These are phyloP conservation scores for Setipinna tenuifilis DNA, from an alignment of 2,797 vertebrate genomes.

Conservation along the genomic window DNA sequence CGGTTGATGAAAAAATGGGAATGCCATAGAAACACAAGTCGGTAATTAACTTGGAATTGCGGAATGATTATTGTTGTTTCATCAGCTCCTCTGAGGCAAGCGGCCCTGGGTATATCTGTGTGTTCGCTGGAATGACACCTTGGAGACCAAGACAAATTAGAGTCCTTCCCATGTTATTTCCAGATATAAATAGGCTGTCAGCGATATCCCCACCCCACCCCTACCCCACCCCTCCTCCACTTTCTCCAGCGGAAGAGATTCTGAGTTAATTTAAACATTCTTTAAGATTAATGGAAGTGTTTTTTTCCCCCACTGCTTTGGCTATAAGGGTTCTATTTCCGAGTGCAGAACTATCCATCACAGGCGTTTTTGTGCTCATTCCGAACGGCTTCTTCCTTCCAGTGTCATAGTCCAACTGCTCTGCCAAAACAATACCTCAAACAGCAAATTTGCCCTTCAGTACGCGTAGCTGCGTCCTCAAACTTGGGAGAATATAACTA, in stretches of 20 bases:
- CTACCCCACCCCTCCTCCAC: not conserved
- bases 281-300: conserved; percentile 78
- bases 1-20: conserved; percentile 51
- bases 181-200: conserved; percentile 76
- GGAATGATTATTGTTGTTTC: conserved; percentile 69
- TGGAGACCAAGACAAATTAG: conserved; percentile 77
- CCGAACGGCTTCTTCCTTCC: conserved; percentile 60
- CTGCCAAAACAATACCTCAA: conserved; percentile 43
- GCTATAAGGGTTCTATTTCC: conserved; percentile 70
- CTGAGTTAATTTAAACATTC: conserved; percentile 78
- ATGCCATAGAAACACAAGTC: conserved; percentile 61
- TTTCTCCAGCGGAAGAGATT: conserved; percentile 65
- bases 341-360: conserved; percentile 67
- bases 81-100: conserved; percentile 59
- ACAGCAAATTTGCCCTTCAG: not conserved
- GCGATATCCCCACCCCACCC: conserved; percentile 31
- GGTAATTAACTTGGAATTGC: conserved; percentile 63
- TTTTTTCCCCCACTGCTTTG: conserved; percentile 65
- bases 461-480: not conserved
- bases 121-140: conserved; percentile 72
- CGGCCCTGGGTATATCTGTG: conserved; percentile 62
- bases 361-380: conserved; percentile 37
- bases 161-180: conserved; percentile 73
- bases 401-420: conserved; percentile 57
- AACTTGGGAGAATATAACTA: not conserved